These are phyloP conservation scores for Eudasyphora cyanicolor DNA, from an alignment of 2,888 invertebrate genomes.

Conservation along the genomic window DNA sequence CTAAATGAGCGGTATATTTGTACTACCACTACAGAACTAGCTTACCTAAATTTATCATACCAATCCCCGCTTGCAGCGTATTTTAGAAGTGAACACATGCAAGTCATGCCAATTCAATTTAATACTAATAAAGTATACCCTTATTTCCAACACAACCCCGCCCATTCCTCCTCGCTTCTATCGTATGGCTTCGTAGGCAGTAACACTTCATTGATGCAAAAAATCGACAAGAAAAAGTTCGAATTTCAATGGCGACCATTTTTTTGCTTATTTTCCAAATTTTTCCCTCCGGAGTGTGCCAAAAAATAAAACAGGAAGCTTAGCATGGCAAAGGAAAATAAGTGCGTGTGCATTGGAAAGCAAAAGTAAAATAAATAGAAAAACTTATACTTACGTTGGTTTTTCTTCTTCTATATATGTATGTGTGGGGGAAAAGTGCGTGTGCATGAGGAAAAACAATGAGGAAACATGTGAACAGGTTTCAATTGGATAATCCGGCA, in stretches of 20 bases:
- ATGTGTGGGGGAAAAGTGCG: neutral
- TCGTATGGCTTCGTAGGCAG: neutral
- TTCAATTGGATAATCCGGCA: no score
- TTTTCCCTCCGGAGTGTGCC: neutral
- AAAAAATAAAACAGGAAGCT: neutral
- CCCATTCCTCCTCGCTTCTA: neutral
- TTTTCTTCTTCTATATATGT: neutral
- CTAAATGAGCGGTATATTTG: no score
- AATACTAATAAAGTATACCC: conserved; percentile 7
- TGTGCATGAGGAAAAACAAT: neutral
- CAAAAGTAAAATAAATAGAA: conserved; percentile 16
- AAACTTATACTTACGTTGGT: neutral
- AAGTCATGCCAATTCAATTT: conserved; percentile 24
- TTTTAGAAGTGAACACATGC: conserved; percentile 23
- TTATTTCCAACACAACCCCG: neutral
- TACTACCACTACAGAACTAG: no score
- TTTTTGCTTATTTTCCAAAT: neutral
- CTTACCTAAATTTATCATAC: neutral
- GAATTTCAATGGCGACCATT: neutral
- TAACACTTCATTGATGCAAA: neutral
- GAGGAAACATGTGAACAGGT: no score
- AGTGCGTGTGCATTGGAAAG: conserved; percentile 22
- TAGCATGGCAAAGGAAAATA: neutral
- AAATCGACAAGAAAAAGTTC: neutral
- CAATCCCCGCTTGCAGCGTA: neutral